Evolutionary conservation across 2,113 vertebrate species (phyloP).

Genomic region (Thermophis baileyi): DNA sequence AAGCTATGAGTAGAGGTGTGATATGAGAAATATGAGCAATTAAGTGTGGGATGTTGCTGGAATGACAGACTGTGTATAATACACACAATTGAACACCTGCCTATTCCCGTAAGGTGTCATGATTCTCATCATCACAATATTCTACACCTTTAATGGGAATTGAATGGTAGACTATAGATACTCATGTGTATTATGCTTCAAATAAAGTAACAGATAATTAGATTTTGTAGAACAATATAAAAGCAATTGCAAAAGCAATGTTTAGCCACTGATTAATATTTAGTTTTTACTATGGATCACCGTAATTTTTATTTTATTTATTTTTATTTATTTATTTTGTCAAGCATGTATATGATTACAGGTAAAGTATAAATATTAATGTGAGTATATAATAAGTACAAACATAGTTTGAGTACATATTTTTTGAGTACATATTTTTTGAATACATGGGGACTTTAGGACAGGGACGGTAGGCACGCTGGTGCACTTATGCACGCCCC

Average conservation of each 20-base stretch:
- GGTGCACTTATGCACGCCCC: too few species aligned
- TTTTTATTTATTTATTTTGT: too few species aligned
- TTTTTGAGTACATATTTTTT: too few species aligned
- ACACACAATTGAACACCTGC: constrained; percentile 20
- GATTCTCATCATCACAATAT: constrained; percentile 13
- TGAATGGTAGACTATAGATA: not conserved
- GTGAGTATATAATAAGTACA: too few species aligned
- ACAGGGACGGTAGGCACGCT: too few species aligned
- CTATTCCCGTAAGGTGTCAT: not conserved
- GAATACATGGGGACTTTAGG: too few species aligned
- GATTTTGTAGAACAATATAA: not conserved
- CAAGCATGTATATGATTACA: too few species aligned
- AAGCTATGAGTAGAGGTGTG: constrained; percentile 13
- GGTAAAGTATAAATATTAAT: too few species aligned
- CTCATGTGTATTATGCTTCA: not conserved
- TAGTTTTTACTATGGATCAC: not conserved
- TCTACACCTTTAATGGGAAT: constrained; percentile 17
- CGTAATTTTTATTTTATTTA: too few species aligned
- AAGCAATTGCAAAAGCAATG: not conserved
- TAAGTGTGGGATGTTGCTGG: constrained; percentile 26
- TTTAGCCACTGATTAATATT: not conserved
- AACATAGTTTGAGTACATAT: too few species aligned
- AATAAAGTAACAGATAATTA: not conserved
- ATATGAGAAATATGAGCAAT: constrained; percentile 27
- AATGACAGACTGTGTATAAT: constrained; percentile 11